These are phyloP conservation scores for Agriopis leucophaearia DNA, from an alignment of 2,888 invertebrate genomes.

Conservation along the genomic window DNA sequence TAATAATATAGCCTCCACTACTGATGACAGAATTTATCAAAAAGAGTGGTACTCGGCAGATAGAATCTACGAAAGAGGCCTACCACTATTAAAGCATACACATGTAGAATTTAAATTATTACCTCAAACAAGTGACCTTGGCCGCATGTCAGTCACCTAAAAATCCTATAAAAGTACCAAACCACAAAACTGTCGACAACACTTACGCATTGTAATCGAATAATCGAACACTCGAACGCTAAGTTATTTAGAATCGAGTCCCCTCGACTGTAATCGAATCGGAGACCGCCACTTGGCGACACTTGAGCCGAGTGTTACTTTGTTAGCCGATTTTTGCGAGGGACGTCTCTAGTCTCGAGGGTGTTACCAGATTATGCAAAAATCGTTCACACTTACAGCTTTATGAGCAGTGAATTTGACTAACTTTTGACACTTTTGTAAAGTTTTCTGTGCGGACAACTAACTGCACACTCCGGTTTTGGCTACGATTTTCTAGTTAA, in stretches of 20 bases:
- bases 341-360: constrained; percentile 56
- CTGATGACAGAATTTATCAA: not conserved
- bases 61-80: not conserved
- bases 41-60: not conserved
- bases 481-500: no score
- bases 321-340: constrained; percentile 81
- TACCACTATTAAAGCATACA: constrained; percentile 12
- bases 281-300: constrained; percentile 80
- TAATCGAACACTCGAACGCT: constrained; percentile 81
- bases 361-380: constrained; percentile 71
- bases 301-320: constrained; percentile 81
- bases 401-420: constrained; percentile 56
- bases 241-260: constrained; percentile 77
- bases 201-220: constrained; percentile 82
- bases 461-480: no score
- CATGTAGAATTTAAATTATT: constrained; percentile 28
- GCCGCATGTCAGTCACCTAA: constrained; percentile 52
- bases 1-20: not conserved
- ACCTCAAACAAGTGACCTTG: constrained; percentile 31
- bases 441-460: constrained; percentile 14
- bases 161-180: constrained; percentile 54
- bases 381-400: constrained; percentile 60
- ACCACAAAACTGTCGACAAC: constrained; percentile 65
- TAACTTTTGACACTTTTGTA: constrained; percentile 39
- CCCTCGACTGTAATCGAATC: constrained; percentile 82